Evolutionary conservation across 2,797 vertebrate genomes (phyloP), one percentile per base, ranked within the genome.

Genomic region (Geotrypetes seraphini): DNA sequence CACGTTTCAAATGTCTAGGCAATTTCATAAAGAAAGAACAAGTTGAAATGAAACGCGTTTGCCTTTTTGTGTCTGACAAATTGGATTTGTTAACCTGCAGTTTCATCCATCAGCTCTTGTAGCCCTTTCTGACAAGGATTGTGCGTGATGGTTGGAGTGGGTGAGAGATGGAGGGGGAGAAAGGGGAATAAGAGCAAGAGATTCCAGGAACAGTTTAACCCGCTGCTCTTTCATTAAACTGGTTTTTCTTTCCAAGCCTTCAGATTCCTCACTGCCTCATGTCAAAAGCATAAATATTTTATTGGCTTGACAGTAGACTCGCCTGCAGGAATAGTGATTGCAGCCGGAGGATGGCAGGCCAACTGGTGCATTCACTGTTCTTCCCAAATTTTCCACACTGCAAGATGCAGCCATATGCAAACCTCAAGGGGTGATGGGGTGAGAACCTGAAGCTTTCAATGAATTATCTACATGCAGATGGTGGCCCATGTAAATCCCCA

Each of bases 51-150:
- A 39, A 49, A 47, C 6, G 21, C 25, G 37, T 14, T 47, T n/a
- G n/a, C 58, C 29, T 43, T 57, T 49, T 42, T 51, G 39, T 44
- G 41, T 33, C 44, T 0, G 2, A 33, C 55, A 42, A 42, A 53
- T 49, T 24, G 36, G 29, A 22, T 59, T 49, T 39, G 44, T 51
- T 59, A 57, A 59, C 52, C 44, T 42, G 49, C 10, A 42, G 39
- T 28, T 35, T 47, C 29, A 3, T 35, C 36, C 17, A 23, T 37
- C 39, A 16, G 36, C 36, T 52, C 41, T 25, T 16, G 12, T 43
- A 28, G 22, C 10, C 32, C 19, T 21, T 45, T 14, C 10, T 27
- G 4, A 26, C 14, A 2, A 7, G 19, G 0, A 10, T 30, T 9
- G 0, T 32, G 10, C 25, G 29, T 48, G 43, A 17, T 2, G 1